Conservation (phyloP, 2,113 vertebrate species). For the Rhinolophus ferrumequinum region DNA sequence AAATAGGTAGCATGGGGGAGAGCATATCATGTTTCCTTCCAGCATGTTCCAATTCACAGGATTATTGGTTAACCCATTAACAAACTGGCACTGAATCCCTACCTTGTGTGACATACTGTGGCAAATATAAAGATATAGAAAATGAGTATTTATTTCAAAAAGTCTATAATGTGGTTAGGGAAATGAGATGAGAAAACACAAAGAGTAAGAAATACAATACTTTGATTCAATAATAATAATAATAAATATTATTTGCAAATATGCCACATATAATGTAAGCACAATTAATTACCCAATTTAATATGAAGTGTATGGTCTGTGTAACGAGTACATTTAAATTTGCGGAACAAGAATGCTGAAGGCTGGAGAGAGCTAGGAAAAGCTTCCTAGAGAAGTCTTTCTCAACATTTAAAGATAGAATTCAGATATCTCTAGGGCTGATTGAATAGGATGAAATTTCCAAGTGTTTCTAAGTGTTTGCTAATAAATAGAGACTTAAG, state of each 20-base stretch:
- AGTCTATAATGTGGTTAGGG: background rate
- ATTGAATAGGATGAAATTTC: constrained; percentile 23
- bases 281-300: constrained; percentile 30
- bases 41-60: constrained; percentile 51
- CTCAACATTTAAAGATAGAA: background rate
- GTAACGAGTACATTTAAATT: constrained; percentile 33
- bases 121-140: background rate
- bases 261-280: background rate
- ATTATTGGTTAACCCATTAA: constrained; percentile 51
- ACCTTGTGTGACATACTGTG: background rate
- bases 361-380: background rate
- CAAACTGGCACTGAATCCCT: background rate
- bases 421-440: background rate
- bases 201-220: background rate
- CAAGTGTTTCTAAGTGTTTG: constrained; percentile 35
- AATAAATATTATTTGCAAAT: constrained; percentile 15
- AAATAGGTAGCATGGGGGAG: constrained; percentile 45
- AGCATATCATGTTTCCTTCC: constrained; percentile 52
- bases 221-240: constrained; percentile 41
- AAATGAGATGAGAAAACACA: constrained; percentile 49
- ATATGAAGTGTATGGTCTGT: background rate
- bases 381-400: background rate
- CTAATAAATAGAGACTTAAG: constrained; percentile 50
- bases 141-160: constrained; percentile 51
- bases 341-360: background rate